These are phyloP conservation scores for Notechis scutatus DNA, from an alignment of 2,113 vertebrate genomes.

Conservation along the genomic window DNA sequence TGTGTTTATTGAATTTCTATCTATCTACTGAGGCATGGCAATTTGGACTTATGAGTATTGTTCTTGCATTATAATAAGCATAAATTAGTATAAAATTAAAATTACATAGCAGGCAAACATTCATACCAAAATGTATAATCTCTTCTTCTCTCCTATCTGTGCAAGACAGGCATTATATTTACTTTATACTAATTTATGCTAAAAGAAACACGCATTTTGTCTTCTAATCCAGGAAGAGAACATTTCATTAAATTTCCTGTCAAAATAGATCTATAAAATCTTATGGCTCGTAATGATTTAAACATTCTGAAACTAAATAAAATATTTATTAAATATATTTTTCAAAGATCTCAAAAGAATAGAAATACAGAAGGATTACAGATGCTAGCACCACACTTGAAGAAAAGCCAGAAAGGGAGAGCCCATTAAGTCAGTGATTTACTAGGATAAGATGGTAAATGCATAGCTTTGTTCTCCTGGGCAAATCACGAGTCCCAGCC, in stretches of 20 bases:
- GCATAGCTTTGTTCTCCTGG: conserved; percentile 15
- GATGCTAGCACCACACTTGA: conserved; percentile 30
- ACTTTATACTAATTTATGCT: background rate
- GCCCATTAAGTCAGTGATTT: conserved; percentile 35
- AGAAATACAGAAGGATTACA: conserved; percentile 25
- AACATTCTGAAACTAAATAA: conserved; percentile 31
- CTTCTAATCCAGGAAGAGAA: background rate
- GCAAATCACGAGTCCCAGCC: conserved; percentile 38
- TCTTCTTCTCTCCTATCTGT: background rate
- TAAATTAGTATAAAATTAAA: background rate
- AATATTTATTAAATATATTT: background rate
- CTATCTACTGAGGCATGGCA: background rate
- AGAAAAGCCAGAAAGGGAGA: background rate
- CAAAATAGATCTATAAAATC: background rate
- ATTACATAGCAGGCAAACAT: background rate
- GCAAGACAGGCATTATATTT: conserved; percentile 4
- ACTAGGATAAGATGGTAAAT: conserved; percentile 42
- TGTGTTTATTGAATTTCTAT: background rate
- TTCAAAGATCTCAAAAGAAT: conserved; percentile 21
- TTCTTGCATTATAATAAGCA: conserved; percentile 1
- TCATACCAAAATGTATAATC: background rate
- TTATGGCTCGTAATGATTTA: conserved; percentile 25
- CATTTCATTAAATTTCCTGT: conserved; percentile 22
- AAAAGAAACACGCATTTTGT: background rate
- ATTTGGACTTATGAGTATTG: background rate